Evolutionary conservation across 2,888 invertebrate species (phyloP), one percentile per base, ranked within the genome.

Genomic region (Metallyticus violacea): DNA sequence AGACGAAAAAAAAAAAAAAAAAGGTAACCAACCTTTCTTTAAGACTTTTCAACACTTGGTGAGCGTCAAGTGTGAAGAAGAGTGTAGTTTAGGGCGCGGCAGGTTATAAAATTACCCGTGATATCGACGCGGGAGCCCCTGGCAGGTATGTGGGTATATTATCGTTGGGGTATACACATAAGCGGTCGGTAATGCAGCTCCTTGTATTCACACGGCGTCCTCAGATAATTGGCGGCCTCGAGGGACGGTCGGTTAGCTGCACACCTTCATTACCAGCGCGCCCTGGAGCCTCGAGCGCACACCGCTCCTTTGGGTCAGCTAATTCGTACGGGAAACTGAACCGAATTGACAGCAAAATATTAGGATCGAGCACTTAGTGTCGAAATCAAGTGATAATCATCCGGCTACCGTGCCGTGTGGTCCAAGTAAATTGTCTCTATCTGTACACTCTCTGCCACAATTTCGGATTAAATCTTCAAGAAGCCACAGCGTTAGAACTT

Each of bases 71-170:
- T 62, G 84, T 77, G 83, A 77, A 83, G 76, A 77, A 77, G 83
- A 77, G 83, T 77, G 83, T 77, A 83, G 27, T 22, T 9, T 82
- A 83, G 77, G n/a, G 76, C 22, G 77, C 26, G 26, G 81, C 26
- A 62, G 40, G 81, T 40, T 82, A 76, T 82, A 82, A 86, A 85
- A 87, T 85, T 82, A 85, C 86, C 85, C 86, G 85, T 87, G 86
- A 87, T 81, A 81, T 77, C 5, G 82, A 29, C 86, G 82, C 78
- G 27, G 27, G 27, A 28, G 77, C 77, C 40, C 40, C 40, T 62
- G 40, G 40, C 40, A 62, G 40, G 40, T 62, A 62, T 62, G 40
- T 62, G 82, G 40, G 76, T 82, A 82, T 82, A 76, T n/a, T n/a
- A n/a, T n/a, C n/a, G n/a, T n/a, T n/a, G n/a, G 82, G 40, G 76